Evolutionary conservation across 1,140 invertebrate genomes (phyloP), one percentile per base, ranked within the genome.

Genomic region (Mycetomoellerius zeteki): DNA sequence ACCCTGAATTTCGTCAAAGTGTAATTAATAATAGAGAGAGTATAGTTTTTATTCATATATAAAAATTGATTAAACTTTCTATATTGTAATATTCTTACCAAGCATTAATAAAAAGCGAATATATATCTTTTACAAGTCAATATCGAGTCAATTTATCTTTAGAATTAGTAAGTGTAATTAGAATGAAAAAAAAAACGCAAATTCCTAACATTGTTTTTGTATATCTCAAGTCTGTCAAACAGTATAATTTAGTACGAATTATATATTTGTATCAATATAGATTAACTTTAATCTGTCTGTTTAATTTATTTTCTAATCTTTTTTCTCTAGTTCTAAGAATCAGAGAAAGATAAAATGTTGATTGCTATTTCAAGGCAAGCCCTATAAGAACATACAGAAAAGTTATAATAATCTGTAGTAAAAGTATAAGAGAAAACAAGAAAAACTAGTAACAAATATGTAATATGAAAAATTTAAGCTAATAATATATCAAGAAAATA

Each of bases 31-130:
- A 54, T 78, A 69, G 30, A 71, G 87, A 78, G 24, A 87, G 50
- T 71, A 37, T 62, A 90, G 47, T 65, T 88, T 82, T 82, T 76
- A 90, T 88, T 90, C 87, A n/a, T 88, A 88, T 85, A 50, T 50
- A 50, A 75, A 65, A 85, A 76, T 64, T 88, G 52, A 82, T 85
- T 67, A 27, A 60, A 76, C 69, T 78, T 84, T 84, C 80, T 84
- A 81, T 58, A 58, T 58, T 85, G 37, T 86, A 67, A 80, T 24
- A 67, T 47, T 81, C 50, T 58, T 76, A 77, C 14, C 3, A 47
- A 81, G 76, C 43, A 30, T 67, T 67, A 86, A 80, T 56, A 81
- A 80, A 86, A 81, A 67, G 30, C 24, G 37, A 56, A 60, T 73
- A 84, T 73, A 84, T 84, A 84, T 84, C 69, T 84, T 84, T 84